Evolutionary conservation across 2,888 invertebrate species (phyloP).

Genomic region (Pseudococcus jackbeardsleyi): DNA sequence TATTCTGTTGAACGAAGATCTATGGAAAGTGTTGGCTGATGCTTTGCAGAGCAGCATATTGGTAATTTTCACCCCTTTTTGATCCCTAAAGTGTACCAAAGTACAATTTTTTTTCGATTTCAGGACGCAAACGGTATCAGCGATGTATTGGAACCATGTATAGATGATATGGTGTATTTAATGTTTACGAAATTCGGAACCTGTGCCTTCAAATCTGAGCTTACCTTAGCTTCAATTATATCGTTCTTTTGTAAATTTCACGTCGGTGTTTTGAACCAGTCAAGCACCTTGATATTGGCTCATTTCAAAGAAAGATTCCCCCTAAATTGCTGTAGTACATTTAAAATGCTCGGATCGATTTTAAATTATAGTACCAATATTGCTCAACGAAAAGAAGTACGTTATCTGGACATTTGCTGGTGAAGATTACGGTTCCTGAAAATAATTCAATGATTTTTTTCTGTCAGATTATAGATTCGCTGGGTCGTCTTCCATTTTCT

Average conservation of each 20-base stretch:
- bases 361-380: constrained; percentile 28
- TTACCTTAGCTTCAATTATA: constrained; percentile 54
- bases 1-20: constrained; percentile 57
- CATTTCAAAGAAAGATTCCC: constrained; percentile 57
- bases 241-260: constrained; percentile 61
- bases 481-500: constrained; percentile 41
- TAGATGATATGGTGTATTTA: constrained; percentile 59
- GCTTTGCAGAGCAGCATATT: constrained; percentile 56
- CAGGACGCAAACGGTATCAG: constrained; percentile 47
- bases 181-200: constrained; percentile 63
- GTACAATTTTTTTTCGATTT: neutral
- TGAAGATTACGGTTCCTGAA: neutral
- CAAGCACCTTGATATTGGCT: constrained; percentile 21
- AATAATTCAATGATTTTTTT: neutral
- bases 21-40: constrained; percentile 59
- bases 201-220: constrained; percentile 57
- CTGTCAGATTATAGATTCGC: constrained; percentile 48
- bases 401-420: neutral
- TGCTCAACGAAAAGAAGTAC: constrained; percentile 55
- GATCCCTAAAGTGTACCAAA: neutral
- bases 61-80: constrained; percentile 23
- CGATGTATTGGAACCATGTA: constrained; percentile 47
- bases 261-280: constrained; percentile 42
- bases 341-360: constrained; percentile 55
- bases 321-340: constrained; percentile 29